A percentile compares a stretch with the other conserved stretches of the same genome.
phyloP scores from a whole-genome alignment of 2,797 vertebrate genomes.

The Sciurus carolinensis region DNA sequence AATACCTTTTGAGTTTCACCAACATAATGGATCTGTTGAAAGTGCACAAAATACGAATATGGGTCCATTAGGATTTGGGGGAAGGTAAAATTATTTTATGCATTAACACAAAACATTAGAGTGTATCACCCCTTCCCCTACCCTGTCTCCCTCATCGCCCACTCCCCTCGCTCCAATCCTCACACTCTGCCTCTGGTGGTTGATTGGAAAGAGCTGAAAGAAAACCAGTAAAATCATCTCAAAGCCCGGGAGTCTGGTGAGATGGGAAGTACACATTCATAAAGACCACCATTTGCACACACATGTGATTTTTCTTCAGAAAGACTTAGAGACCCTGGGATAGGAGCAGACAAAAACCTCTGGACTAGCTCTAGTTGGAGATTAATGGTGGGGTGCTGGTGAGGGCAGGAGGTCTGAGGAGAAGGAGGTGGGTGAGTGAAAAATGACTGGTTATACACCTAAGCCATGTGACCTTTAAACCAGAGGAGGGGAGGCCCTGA shows the following conservation, averaged over 20 bases:
- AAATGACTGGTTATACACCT: neutral
- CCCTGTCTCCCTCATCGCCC: too few species aligned
- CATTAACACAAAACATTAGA: neutral
- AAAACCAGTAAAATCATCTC: neutral
- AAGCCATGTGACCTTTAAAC: neutral
- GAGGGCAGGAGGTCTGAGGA: neutral
- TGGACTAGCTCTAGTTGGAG: neutral
- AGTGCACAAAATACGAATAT: neutral
- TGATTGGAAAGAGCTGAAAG: neutral
- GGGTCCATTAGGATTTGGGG: neutral
- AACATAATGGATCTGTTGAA: neutral
- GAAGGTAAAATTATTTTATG: neutral
- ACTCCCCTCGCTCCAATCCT: neutral
- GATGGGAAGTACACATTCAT: neutral
- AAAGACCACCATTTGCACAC: neutral
- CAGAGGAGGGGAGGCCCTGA: neutral
- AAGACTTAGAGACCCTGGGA: neutral
- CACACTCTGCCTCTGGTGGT: neutral
- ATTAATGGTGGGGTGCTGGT: neutral
- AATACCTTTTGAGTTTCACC: neutral
- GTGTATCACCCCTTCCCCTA: neutral
- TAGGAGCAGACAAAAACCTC: neutral
- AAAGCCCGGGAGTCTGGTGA: neutral
- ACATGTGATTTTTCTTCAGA: neutral
- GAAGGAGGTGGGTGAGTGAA: neutral